A percentile compares a stretch with the other conserved stretches of the same genome.
These are phyloP conservation scores for Ganaspis sp. DNA, from an alignment of 1,140 invertebrate genomes.

Conservation along the genomic window DNA sequence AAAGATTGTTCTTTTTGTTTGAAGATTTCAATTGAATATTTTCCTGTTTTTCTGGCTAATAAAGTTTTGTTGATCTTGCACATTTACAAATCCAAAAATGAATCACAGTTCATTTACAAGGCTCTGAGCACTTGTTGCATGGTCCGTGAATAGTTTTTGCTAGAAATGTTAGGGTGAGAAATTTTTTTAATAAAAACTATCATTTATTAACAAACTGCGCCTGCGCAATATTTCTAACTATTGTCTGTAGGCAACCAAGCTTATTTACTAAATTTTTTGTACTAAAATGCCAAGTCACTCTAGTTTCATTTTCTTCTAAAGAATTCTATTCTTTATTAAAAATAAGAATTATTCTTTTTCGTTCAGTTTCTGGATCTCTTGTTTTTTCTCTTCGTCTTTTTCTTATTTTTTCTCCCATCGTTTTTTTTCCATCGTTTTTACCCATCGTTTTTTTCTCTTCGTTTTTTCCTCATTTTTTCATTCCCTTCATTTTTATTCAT, in stretches of 20 bases:
- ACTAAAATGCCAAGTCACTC: conserved; percentile 63
- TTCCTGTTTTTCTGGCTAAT: not conserved
- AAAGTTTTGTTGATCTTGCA: conserved; percentile 18
- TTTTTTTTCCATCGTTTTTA: too few species aligned
- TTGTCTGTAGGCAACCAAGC: conserved; percentile 67
- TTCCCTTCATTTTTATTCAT: not conserved
- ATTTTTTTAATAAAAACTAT: conserved; percentile 55
- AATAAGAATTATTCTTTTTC: conserved; percentile 27
- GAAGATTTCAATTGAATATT: too few species aligned
- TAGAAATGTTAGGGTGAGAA: not conserved
- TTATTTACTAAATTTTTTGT: conserved; percentile 58
- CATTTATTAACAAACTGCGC: conserved; percentile 59
- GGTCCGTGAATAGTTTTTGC: conserved; percentile 33
- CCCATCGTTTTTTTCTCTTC: too few species aligned
- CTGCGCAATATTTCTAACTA: conserved; percentile 64
- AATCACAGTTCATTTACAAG: conserved; percentile 38
- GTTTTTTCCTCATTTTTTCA: too few species aligned
- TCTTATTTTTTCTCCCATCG: too few species aligned
- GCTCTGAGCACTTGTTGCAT: conserved; percentile 40
- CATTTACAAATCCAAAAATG: conserved; percentile 17
- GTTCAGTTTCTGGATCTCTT: too few species aligned
- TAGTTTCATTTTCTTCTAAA: conserved; percentile 40
- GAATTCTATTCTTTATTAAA: conserved; percentile 13
- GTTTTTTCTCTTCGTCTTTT: too few species aligned
- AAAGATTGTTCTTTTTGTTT: too few species aligned